phyloP scores from a whole-genome alignment of 1,140 invertebrate species.

The Drosophila funebris region DNA sequence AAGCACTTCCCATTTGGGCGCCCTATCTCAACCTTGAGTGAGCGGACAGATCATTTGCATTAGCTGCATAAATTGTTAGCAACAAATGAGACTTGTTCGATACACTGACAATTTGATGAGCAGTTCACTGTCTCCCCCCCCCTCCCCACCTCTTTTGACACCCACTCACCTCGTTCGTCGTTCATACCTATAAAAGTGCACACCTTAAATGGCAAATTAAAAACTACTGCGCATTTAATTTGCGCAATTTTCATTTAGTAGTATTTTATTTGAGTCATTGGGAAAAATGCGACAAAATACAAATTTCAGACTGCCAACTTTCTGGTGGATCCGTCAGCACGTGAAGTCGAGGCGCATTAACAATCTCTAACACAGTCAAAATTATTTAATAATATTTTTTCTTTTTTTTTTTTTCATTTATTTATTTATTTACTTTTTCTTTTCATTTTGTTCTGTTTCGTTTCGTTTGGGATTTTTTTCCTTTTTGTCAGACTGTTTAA shows the following conservation, averaged over 20 bases:
- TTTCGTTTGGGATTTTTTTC: background rate
- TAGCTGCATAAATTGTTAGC: conserved; percentile 20
- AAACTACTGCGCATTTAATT: conserved; percentile 49
- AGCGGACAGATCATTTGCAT: background rate
- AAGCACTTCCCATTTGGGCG: conserved; percentile 7
- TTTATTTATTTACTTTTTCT: conserved; percentile 44
- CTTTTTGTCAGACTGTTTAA: conserved; percentile 62
- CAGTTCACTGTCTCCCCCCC: background rate
- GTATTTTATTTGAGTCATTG: conserved; percentile 29
- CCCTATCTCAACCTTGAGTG: conserved; percentile 28
- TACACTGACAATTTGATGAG: conserved; percentile 21
- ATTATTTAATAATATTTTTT: conserved; percentile 13
- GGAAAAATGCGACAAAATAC: conserved; percentile 10
- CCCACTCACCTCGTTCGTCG: background rate
- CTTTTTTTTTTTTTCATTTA: conserved; percentile 22
- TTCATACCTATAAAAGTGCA: conserved; percentile 2
- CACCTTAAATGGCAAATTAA: conserved; percentile 73
- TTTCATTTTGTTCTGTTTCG: background rate
- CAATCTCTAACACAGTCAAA: conserved; percentile 12
- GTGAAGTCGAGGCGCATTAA: conserved; percentile 28
- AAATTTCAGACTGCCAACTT: conserved; percentile 16
- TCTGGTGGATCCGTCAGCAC: conserved; percentile 17
- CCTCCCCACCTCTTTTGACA: background rate
- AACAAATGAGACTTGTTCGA: conserved; percentile 20
- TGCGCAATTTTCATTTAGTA: conserved; percentile 38